Base-by-base conservation (phyloP, 2,113 vertebrate genomes). In the Nycticorax nycticorax region DNA sequence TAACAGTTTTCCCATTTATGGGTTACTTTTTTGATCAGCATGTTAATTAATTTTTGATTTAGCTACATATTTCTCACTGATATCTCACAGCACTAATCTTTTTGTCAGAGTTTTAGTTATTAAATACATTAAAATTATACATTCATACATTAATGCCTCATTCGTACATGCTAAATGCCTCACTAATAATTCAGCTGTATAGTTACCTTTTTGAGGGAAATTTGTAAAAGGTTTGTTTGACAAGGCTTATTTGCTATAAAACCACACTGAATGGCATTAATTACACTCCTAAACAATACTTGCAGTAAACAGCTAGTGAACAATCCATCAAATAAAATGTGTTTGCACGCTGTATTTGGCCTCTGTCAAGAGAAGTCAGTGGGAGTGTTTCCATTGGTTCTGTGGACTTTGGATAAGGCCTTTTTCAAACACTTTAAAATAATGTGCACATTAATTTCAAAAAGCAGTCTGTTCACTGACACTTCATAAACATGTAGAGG, bases 281-380 rank as follows among this genome's bases (percentile, higher is more conserved):
- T 96, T 96, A 69, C 64, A 94, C 75, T 95, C 66, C 73, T 75
- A 89, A 95, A 92, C 14, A 96, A 93, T 86, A 82, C 66, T 72
- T 87, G 43, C 64, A 82, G 73, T 76, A 96, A 96, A 74, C 72
- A 95, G 33, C 62, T 73, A 69, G 67, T 50, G 78, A 91, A 78
- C 74, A 71, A 95, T 84, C 73, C 88, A 87, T 93, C 69, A 94
- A 56, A 84, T 76, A 91, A 92, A 96, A 82, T 63, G 80, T 17
- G 30, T 81, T 91, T 93, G 35, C 48, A 75, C 15, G 15, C n/a
- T 59, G 41, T 45, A 76, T 73, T 91, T 87, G 52, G 48, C 91
- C 73, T 89, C 57, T 81, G 62, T 78, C 64, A 85, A 59, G 33
- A 81, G 60, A 84, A 91, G 69, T 75, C 69, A 62, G 74, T 62